phyloP scores from a whole-genome alignment of 1,140 invertebrate species.

The Spodoptera frugiperda region DNA sequence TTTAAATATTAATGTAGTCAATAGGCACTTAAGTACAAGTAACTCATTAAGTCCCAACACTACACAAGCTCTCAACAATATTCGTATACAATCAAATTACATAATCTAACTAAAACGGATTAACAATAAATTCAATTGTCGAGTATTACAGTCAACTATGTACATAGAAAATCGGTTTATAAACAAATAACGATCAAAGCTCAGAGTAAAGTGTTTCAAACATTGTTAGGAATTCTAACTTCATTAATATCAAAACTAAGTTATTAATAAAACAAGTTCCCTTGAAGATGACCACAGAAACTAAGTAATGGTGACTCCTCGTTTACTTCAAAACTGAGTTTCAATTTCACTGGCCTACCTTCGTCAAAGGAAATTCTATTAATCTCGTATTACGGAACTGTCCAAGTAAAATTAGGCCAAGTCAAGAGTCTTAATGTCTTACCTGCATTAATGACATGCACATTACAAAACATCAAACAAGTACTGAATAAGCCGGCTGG shows the following conservation, averaged over 20 bases:
- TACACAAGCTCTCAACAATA: too few relatives aligned
- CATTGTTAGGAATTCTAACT: constrained; percentile 5
- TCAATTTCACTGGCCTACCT: constrained; percentile 42
- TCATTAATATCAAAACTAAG: constrained; percentile 31
- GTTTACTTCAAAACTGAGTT: constrained; percentile 35
- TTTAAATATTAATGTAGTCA: constrained; percentile 3
- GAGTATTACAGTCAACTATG: too few relatives aligned
- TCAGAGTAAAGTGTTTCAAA: neutral
- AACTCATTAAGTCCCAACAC: neutral
- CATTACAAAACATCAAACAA: neutral
- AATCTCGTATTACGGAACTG: constrained; percentile 42
- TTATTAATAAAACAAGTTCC: constrained; percentile 46
- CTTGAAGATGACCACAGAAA: constrained; percentile 41
- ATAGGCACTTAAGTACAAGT: neutral
- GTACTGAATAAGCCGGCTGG: neutral
- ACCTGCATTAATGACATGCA: constrained; percentile 9
- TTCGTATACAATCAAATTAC: too few relatives aligned
- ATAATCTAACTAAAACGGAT: too few relatives aligned
- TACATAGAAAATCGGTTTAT: too few relatives aligned
- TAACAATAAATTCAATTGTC: too few relatives aligned
- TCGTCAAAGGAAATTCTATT: constrained; percentile 42
- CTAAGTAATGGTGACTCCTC: constrained; percentile 41
- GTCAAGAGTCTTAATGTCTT: constrained; percentile 23
- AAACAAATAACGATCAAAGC: neutral
- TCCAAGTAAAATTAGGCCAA: constrained; percentile 25